Base-by-base conservation (phyloP, 2,888 invertebrate genomes). In the Megaustenia siamemsis region DNA sequence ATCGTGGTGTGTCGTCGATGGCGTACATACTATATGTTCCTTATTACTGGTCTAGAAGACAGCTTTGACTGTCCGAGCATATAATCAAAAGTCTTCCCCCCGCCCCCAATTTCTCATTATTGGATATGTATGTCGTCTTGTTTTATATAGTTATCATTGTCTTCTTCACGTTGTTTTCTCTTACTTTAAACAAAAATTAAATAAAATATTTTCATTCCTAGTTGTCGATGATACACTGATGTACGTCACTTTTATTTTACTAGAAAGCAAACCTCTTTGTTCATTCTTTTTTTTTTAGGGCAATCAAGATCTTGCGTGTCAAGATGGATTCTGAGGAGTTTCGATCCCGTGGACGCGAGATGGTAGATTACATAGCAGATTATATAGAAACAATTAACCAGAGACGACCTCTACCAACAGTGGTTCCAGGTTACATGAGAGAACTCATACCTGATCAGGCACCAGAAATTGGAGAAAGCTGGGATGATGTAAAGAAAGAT, bases 281-380 rank as follows among this genome's bases (percentile, higher is more conserved):
- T 53, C 0, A 18, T 18, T 18, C 21, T 53, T 56, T n/a, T 56
- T 21, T 56, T 15, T 56, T 24, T 56, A 12, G 21, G 5, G n/a
- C 24, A 56, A 56, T 56, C 21, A 56, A 5, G n/a, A 56, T n/a
- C 21, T 56, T 5, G 56, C n/a, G n/a, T n/a, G n/a, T 24, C 6
- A 28, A 83, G 43, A 86, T 86, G 86, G 80, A 86, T 35, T 49
- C 83, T n/a, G 63, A 71, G 10, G 79, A 71, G 15, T 86, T 86
- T 35, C 76, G 79, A 38, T n/a, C 28, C 2, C 53, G 38, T n/a
- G 84, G 84, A 5, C 66, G 76, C 3, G 84, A 84, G 68, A 81
- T 84, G 84, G 66, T 81, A 0, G 76, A 84, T 38, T 81, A 66
- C 43, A 81, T 83, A 21, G 66, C 80, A 21, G 40, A 60, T 63